Conservation (phyloP, 2,888 invertebrate genomes). For the Polydrusus pterygomalis region DNA sequence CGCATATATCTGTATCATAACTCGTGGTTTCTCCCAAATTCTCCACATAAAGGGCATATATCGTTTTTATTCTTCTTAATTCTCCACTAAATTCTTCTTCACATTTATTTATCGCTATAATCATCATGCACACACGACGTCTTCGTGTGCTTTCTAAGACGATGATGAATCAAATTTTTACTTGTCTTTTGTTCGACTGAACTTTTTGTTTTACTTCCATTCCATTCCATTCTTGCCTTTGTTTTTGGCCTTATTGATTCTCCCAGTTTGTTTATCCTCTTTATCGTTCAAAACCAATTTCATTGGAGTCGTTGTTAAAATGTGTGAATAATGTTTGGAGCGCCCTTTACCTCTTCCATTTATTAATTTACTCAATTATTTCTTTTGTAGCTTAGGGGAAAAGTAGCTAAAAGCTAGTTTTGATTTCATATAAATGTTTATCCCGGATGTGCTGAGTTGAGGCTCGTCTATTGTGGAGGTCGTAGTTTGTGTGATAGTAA, state of each 20-base stretch:
- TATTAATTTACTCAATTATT: too few relatives aligned
- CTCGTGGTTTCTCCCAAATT: conserved; percentile 19
- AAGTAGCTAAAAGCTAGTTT: too few relatives aligned
- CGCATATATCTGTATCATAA: conserved; percentile 21
- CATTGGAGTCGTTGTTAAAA: too few relatives aligned
- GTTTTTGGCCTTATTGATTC: not conserved
- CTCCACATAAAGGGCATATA: conserved; percentile 22
- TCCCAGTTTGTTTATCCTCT: not conserved
- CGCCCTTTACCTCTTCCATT: not conserved
- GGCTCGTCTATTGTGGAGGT: not conserved
- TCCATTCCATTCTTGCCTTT: too few relatives aligned
- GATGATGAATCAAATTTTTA: too few relatives aligned
- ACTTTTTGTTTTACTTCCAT: not conserved
- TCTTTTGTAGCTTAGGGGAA: not conserved
- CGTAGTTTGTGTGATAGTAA: not conserved
- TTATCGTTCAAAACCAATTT: not conserved
- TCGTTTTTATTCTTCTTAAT: not conserved
- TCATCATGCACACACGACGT: too few relatives aligned
- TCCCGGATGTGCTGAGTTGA: too few relatives aligned
- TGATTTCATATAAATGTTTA: too few relatives aligned
- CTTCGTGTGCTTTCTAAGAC: too few relatives aligned
- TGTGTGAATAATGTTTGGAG: too few relatives aligned
- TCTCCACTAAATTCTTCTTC: not conserved
- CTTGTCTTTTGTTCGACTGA: not conserved
- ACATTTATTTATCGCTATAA: not conserved